These are phyloP conservation scores for Acanthurus leucopareius DNA, from an alignment of 2,797 vertebrate species.

Conservation along the genomic window DNA sequence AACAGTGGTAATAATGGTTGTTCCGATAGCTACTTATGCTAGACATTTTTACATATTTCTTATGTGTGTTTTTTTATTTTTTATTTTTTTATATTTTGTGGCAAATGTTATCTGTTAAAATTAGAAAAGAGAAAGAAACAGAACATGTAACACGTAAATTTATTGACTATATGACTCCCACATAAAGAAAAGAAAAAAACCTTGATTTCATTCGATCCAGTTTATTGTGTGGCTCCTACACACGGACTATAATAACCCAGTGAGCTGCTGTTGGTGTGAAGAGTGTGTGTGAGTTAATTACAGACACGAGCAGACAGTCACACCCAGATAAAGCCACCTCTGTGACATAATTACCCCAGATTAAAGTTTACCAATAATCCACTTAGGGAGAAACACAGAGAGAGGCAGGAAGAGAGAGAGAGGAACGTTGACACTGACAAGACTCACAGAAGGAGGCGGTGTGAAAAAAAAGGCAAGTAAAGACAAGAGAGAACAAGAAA, in stretches of 20 bases:
- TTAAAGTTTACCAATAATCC: slow-evolving; percentile 68
- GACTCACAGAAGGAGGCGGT: slow-evolving; percentile 10
- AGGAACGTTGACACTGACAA: slow-evolving; percentile 22
- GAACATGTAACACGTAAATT: not conserved
- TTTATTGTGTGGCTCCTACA: slow-evolving; percentile 22
- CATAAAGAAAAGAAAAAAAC: slow-evolving; percentile 4
- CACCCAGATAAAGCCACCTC: slow-evolving; percentile 55
- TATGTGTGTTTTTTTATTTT: no score
- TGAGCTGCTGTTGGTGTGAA: slow-evolving; percentile 13
- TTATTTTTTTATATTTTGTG: not conserved
- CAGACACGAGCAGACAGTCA: slow-evolving; percentile 38
- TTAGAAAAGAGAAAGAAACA: not conserved
- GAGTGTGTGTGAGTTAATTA: slow-evolving; percentile 30
- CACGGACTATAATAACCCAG: slow-evolving; percentile 20
- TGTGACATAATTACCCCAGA: slow-evolving; percentile 59
- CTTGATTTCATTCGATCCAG: not conserved
- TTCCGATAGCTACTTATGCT: no score
- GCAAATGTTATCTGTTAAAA: not conserved
- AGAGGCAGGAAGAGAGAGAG: slow-evolving; percentile 23
- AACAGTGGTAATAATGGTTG: no score
- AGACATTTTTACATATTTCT: no score
- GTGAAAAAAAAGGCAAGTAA: slow-evolving; percentile 22
- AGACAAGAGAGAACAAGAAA: slow-evolving; percentile 48
- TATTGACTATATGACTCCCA: not conserved
- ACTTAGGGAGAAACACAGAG: slow-evolving; percentile 34